These are phyloP conservation scores for Chrysomela aeneicollis DNA, from an alignment of 2,888 invertebrate genomes.

Conservation along the genomic window DNA sequence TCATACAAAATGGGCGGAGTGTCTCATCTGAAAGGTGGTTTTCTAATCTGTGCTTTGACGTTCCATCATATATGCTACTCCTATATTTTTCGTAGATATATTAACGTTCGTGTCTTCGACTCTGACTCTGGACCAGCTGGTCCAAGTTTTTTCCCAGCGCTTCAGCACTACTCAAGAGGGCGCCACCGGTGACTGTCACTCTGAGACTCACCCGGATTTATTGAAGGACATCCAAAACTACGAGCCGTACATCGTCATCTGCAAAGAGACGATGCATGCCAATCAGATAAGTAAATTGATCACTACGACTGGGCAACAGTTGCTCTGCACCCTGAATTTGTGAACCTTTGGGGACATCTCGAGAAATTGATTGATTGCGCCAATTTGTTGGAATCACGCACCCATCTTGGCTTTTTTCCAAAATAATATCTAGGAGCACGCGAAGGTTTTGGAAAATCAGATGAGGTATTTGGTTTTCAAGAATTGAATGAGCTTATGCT, in stretches of 20 bases:
- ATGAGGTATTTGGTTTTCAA: too few relatives aligned
- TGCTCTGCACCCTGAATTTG: slow-evolving; percentile 60
- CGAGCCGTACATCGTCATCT: slow-evolving; percentile 61
- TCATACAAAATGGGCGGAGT: too few relatives aligned
- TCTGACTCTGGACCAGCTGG: slow-evolving; percentile 60
- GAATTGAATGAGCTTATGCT: too few relatives aligned
- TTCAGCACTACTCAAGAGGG: slow-evolving; percentile 49
- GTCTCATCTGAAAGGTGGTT: too few relatives aligned
- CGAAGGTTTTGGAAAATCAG: too few relatives aligned
- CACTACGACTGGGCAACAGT: slow-evolving; percentile 68
- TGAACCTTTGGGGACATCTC: slow-evolving; percentile 45
- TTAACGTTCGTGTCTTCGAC: slow-evolving; percentile 61
- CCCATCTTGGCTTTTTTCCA: too few relatives aligned
- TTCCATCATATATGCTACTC: too few relatives aligned
- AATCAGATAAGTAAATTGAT: slow-evolving; percentile 69
- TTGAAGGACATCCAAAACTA: slow-evolving; percentile 60
- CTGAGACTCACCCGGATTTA: slow-evolving; percentile 49
- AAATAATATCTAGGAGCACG: too few relatives aligned
- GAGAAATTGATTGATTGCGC: too few relatives aligned
- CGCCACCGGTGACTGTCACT: slow-evolving; percentile 23
- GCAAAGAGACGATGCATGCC: slow-evolving; percentile 68
- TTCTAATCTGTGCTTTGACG: too few relatives aligned
- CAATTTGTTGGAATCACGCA: too few relatives aligned
- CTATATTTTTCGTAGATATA: too few relatives aligned
- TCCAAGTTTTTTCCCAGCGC: slow-evolving; percentile 60